Percentiles rank a stretch among this genome's conserved stretches.
Conservation (phyloP, 2,888 invertebrate genomes). For the Deilephila elpenor region DNA sequence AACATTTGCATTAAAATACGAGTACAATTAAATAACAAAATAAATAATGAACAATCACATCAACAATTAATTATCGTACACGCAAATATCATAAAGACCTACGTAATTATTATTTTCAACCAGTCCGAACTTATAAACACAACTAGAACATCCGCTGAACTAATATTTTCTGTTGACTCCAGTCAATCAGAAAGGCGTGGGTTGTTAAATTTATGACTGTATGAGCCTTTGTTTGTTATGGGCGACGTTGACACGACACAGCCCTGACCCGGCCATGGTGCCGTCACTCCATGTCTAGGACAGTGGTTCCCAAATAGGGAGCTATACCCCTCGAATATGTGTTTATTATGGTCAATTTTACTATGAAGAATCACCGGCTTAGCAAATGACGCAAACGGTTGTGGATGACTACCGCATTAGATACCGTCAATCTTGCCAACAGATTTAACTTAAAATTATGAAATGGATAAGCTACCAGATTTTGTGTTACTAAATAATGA, state of each 20-base stretch:
- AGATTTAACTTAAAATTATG: too few species aligned
- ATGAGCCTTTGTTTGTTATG: conserved; percentile 19
- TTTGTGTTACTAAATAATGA: too few species aligned
- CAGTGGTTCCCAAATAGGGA: neutral
- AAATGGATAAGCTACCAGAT: too few species aligned
- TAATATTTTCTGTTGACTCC: neutral
- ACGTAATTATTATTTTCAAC: neutral
- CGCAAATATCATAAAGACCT: too few species aligned
- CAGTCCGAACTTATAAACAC: neutral
- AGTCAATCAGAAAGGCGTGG: conserved; percentile 8
- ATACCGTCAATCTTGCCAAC: too few species aligned
- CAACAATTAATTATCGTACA: too few species aligned
- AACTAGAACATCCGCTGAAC: neutral
- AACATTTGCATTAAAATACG: too few species aligned
- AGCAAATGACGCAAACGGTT: too few species aligned
- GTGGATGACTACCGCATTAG: too few species aligned
- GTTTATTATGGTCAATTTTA: neutral
- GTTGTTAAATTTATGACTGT: conserved; percentile 2
- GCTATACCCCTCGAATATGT: neutral
- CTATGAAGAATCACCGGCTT: too few species aligned
- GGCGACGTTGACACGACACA: conserved; percentile 8
- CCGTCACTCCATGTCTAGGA: conserved; percentile 19
- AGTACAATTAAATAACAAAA: too few species aligned
- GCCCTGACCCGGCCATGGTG: conserved; percentile 24
- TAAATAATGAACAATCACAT: too few species aligned